A percentile compares a stretch with the other conserved stretches of the same genome.
These are phyloP conservation scores for Mallotus villosus DNA, from an alignment of 2,797 vertebrate species.

Conservation along the genomic window DNA sequence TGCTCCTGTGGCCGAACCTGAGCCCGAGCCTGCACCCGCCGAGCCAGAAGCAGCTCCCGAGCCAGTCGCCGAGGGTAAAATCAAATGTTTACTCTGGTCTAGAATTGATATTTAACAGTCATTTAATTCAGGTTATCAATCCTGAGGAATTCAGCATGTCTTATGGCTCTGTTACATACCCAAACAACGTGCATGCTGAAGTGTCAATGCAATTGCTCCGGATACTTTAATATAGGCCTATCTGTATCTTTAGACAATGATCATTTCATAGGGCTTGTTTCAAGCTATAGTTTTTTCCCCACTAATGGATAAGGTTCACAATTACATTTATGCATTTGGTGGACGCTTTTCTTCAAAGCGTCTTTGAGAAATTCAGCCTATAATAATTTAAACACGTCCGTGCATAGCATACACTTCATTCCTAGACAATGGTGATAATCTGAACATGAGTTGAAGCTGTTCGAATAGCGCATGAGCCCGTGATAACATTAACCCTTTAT, in stretches of 20 bases:
- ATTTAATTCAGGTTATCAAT: not conserved
- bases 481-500: conserved; percentile 14
- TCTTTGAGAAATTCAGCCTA: too few species aligned
- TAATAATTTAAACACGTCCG: too few species aligned
- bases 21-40: not conserved
- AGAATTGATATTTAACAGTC: not conserved
- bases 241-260: too few species aligned
- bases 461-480: not conserved
- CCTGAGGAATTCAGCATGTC: not conserved
- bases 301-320: too few species aligned
- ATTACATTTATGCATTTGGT: too few species aligned
- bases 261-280: too few species aligned
- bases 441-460: not conserved
- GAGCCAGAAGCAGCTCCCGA: conserved; percentile 8
- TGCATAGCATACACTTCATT: too few species aligned
- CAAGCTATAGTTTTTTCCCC: too few species aligned
- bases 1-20: not conserved
- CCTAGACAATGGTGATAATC: too few species aligned
- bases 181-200: not conserved
- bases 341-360: too few species aligned
- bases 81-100: not conserved
- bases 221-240: too few species aligned
- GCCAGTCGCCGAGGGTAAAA: conserved; percentile 18
- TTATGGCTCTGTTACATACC: not conserved
- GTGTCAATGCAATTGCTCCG: not conserved